These are phyloP conservation scores for Caenorhabditis uteleia DNA, from an alignment of 2,888 invertebrate genomes.

Conservation along the genomic window DNA sequence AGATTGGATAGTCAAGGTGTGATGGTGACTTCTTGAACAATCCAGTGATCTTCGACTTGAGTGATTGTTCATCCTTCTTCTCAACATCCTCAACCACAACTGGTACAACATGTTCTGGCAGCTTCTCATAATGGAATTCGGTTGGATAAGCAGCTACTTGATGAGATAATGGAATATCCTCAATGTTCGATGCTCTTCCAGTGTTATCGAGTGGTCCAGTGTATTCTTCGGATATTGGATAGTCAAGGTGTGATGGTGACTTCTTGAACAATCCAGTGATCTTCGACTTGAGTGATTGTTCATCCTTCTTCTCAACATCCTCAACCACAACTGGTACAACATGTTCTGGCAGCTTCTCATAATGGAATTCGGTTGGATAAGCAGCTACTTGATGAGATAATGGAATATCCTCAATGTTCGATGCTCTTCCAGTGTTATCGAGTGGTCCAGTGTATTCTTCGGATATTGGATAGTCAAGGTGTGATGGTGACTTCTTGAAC, in stretches of 20 bases:
- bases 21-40: constrained; percentile 31
- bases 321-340: constrained; percentile 13
- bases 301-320: constrained; percentile 14
- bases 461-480: constrained; percentile 51
- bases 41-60: constrained; percentile 16
- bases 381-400: constrained; percentile 8
- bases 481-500: constrained; percentile 44
- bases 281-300: constrained; percentile 16
- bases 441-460: constrained; percentile 44
- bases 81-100: constrained; percentile 1
- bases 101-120: constrained; percentile 13
- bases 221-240: constrained; percentile 32
- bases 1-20: constrained; percentile 34
- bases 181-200: constrained; percentile 26
- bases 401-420: constrained; percentile 10
- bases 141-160: constrained; percentile 23
- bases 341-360: constrained; percentile 11
- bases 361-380: constrained; percentile 10
- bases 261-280: constrained; percentile 44
- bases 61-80: not conserved
- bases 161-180: constrained; percentile 27
- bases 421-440: constrained; percentile 17
- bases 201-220: constrained; percentile 45
- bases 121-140: constrained; percentile 18
- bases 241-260: constrained; percentile 29